These are phyloP conservation scores for Wasmannia auropunctata DNA, from an alignment of 1,140 invertebrate genomes.

Conservation along the genomic window DNA sequence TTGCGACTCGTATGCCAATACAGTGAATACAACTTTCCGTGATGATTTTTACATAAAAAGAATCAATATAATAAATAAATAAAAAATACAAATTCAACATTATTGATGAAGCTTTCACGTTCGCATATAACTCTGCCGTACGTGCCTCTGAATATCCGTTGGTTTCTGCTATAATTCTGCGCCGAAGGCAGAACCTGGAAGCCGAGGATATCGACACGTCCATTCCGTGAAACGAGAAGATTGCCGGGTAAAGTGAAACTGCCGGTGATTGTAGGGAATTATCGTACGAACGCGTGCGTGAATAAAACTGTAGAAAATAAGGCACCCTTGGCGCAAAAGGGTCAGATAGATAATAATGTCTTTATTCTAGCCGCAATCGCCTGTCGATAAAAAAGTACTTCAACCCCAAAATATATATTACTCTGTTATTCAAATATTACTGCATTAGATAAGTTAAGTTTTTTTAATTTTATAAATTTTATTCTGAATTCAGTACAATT, in stretches of 20 bases:
- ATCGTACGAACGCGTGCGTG: constrained; percentile 32
- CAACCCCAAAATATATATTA: neutral
- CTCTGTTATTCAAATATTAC: neutral
- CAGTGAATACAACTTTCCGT: neutral
- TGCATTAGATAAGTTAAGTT: neutral
- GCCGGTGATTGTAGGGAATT: constrained; percentile 54
- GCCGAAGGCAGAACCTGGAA: neutral
- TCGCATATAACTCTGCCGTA: constrained; percentile 10
- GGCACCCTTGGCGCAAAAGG: constrained; percentile 20
- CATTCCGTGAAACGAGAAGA: constrained; percentile 47
- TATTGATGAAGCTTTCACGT: neutral
- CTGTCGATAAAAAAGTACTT: neutral
- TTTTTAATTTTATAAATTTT: no score
- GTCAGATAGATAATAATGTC: constrained; percentile 39
- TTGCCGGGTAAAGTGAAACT: constrained; percentile 51
- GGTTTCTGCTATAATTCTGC: constrained; percentile 1
- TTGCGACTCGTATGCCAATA: neutral
- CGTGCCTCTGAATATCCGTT: neutral
- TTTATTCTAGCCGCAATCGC: neutral
- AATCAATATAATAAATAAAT: neutral
- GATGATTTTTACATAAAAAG: neutral
- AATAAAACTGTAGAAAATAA: constrained; percentile 51
- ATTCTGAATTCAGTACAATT: neutral
- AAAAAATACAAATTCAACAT: neutral
- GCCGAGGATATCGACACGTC: constrained; percentile 56